Base-by-base conservation (phyloP, 1,140 invertebrate species). In the Meloidogyne chitwoodi region DNA sequence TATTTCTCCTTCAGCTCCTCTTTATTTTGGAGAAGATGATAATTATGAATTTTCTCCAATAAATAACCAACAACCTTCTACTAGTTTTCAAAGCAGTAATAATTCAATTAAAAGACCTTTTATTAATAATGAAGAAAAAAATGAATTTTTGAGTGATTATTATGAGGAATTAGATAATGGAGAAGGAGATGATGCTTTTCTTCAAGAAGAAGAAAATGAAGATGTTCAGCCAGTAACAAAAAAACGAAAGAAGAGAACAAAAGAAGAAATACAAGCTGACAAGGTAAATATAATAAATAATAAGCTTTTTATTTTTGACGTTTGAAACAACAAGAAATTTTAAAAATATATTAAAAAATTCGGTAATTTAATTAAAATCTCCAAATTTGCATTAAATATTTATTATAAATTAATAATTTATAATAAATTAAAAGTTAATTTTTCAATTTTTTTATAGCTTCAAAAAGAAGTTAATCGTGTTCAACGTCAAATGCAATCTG, bases 251-350 rank as follows among this genome's bases (percentile, higher is more conserved):
- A 71, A 62, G 14, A 61, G 77, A n/a, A 78, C 73, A n/a, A 84
- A 79, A 63, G 81, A 83, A 24, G 81, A 83, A 65, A 83, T 83
- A 62, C 77, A 80, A 68, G 16, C 27, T 24, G 83, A 84, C 34
- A 83, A 84, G 75, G 81, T 85, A 41, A 16, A 61, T 66, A 12
- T 63, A 26, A 69, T n/a, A n/a, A n/a, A n/a, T n/a, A n/a, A n/a
- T n/a, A n/a, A n/a, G n/a, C n/a, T n/a, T n/a, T n/a, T n/a, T n/a
- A n/a, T n/a, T n/a, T n/a, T n/a, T n/a, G n/a, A n/a, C n/a, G n/a
- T n/a, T n/a, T n/a, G n/a, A n/a, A n/a, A n/a, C n/a, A n/a, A n/a
- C n/a, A n/a, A n/a, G n/a, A n/a, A n/a, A n/a, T n/a, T n/a, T n/a
- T n/a, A n/a, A n/a, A n/a, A n/a, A n/a, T n/a, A n/a, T n/a, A n/a